Conservation (phyloP, 2,113 vertebrate species). For the Dasyornis broadbenti region DNA sequence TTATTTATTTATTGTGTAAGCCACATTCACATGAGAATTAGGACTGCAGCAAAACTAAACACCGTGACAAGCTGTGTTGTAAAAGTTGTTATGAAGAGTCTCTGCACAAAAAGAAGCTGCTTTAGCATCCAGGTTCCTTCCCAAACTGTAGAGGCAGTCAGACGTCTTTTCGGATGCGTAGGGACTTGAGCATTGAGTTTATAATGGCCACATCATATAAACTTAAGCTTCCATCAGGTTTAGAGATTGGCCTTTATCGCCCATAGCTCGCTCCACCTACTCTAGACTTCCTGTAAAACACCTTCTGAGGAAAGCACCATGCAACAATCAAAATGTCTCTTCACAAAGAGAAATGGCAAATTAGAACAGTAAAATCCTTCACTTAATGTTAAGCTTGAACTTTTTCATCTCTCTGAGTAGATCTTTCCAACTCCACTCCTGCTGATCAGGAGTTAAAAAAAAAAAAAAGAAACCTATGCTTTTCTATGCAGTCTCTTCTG, state of each 20-base stretch:
- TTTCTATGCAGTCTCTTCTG: neutral
- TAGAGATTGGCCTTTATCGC: neutral
- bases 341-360: neutral
- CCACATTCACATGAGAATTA: neutral
- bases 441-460: neutral
- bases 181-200: neutral
- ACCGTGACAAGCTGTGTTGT: neutral
- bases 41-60: neutral
- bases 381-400: neutral
- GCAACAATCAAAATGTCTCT: neutral
- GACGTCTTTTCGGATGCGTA: neutral
- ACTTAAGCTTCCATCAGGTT: neutral
- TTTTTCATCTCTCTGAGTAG: neutral
- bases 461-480: neutral
- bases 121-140: neutral
- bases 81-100: neutral
- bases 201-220: neutral
- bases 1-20: neutral
- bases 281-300: neutral
- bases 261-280: rapidly evolving
- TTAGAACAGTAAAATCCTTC: neutral
- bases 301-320: neutral
- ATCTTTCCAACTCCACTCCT: neutral
- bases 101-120: neutral
- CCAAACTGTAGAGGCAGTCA: neutral